Evolutionary conservation across 2,888 invertebrate genomes (phyloP).

Genomic region (Conomelus anceps): DNA sequence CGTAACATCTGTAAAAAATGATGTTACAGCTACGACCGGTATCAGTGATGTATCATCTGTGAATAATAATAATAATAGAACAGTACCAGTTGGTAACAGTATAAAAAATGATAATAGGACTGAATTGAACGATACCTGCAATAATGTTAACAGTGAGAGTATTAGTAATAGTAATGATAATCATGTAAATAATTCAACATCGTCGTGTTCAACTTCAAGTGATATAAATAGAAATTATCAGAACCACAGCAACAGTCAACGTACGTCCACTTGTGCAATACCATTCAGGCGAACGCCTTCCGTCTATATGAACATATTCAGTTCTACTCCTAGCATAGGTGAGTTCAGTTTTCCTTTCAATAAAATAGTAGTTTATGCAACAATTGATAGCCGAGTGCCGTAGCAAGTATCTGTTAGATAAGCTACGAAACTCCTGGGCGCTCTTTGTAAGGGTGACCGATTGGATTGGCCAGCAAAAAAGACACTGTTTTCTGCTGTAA

Average conservation of each 20-base stretch:
- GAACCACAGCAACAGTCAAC: constrained; percentile 1
- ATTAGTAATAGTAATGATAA: constrained; percentile 14
- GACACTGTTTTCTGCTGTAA: too few species aligned
- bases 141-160: neutral
- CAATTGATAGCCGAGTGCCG: too few species aligned
- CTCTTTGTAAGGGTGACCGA: too few species aligned
- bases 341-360: constrained; percentile 9
- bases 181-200: neutral
- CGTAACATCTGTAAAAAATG: neutral
- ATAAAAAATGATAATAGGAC: constrained; percentile 12
- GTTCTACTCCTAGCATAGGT: constrained; percentile 35
- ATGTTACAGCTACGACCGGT: neutral
- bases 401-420: too few species aligned
- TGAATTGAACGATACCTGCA: neutral
- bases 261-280: neutral
- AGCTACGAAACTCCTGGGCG: too few species aligned
- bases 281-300: neutral
- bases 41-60: neutral
- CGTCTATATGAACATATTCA: constrained; percentile 23
- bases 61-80: neutral
- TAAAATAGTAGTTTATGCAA: too few species aligned
- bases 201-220: constrained; percentile 3
- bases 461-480: too few species aligned
- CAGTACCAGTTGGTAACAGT: neutral
- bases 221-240: constrained; percentile 17